Evolutionary conservation across 2,113 vertebrate genomes (phyloP).

Genomic region (Tonatia bakeri): DNA sequence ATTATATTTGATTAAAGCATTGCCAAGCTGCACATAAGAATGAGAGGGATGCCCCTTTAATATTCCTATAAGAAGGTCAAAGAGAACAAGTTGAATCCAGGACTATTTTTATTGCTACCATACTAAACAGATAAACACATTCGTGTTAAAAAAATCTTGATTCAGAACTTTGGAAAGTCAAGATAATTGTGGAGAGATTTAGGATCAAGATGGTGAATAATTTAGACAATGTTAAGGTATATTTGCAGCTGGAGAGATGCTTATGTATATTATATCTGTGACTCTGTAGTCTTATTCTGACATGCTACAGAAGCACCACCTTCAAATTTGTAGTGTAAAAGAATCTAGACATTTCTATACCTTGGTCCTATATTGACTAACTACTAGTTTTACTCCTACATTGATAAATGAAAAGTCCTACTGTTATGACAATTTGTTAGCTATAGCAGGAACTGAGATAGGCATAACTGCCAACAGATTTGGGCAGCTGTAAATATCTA

Average conservation of each 20-base stretch:
- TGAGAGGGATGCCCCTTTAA: background rate
- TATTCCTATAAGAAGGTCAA: background rate
- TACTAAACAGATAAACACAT: background rate
- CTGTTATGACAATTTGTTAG: background rate
- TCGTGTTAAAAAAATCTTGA: background rate
- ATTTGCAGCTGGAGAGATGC: background rate
- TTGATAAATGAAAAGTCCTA: background rate
- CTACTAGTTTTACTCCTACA: background rate
- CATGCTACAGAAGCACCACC: background rate
- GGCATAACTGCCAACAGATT: background rate
- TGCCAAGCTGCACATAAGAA: background rate
- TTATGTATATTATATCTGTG: background rate
- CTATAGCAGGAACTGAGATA: background rate
- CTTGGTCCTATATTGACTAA: background rate
- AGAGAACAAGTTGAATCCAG: background rate
- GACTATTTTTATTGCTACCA: background rate
- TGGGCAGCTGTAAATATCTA: background rate
- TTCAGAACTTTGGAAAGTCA: background rate
- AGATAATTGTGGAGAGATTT: background rate
- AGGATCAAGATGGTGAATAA: background rate
- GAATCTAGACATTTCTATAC: background rate
- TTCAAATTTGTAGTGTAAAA: background rate
- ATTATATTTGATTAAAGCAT: background rate
- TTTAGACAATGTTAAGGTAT: background rate
- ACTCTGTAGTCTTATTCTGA: background rate